Evolutionary conservation across 2,113 vertebrate genomes (phyloP).

Genomic region (Chauna torquata): DNA sequence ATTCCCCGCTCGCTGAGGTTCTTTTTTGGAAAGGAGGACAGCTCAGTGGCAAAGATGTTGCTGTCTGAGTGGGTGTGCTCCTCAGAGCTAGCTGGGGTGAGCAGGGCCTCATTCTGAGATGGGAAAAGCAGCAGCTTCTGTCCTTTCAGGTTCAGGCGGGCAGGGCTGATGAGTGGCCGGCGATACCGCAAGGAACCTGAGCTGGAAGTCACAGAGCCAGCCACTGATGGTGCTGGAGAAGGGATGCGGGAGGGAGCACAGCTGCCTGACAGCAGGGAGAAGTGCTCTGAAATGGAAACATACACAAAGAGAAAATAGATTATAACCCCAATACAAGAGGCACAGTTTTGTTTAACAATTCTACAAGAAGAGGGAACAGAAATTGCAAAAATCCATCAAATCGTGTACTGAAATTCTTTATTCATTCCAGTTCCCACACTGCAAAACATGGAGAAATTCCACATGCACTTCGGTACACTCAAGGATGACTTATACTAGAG

Average conservation of each 20-base stretch:
- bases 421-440: not conserved
- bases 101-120: slow-evolving; percentile 22
- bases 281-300: slow-evolving; percentile 81
- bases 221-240: slow-evolving; percentile 87
- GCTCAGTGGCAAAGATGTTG: slow-evolving; percentile 67
- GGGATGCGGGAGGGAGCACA: slow-evolving; percentile 83
- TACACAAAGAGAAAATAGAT: fast-evolving
- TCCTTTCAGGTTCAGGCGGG: slow-evolving; percentile 89
- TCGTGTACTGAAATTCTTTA: not conserved
- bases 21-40: not conserved
- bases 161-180: slow-evolving; percentile 94
- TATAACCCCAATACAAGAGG: not conserved
- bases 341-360: no score
- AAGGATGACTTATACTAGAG: not conserved
- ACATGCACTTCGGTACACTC: not conserved
- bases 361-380: not conserved
- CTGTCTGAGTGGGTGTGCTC: slow-evolving; percentile 71
- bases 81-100: slow-evolving; percentile 57
- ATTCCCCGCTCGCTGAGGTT: not conserved
- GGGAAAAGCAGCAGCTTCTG: slow-evolving; percentile 88
- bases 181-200: slow-evolving; percentile 84
- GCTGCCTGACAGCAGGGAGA: slow-evolving; percentile 84
- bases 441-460: not conserved
- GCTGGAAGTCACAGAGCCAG: slow-evolving; percentile 88
- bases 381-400: fast-evolving